These are phyloP conservation scores for Apolygus lucorum DNA, from an alignment of 1,140 invertebrate species.

Conservation along the genomic window DNA sequence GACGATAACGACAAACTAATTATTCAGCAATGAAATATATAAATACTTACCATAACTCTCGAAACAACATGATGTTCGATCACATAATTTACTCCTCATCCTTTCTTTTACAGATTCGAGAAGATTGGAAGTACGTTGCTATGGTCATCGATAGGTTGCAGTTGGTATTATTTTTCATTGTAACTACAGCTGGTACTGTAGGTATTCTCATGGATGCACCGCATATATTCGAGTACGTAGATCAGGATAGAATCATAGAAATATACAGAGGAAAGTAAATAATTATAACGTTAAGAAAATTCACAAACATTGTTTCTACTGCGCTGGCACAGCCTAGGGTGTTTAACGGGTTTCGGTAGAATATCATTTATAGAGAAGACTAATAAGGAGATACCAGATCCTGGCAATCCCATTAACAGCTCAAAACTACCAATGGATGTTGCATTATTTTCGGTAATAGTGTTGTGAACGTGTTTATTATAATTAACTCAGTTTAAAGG, in stretches of 20 bases:
- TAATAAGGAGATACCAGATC: too few species aligned
- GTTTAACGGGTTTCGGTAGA: not conserved
- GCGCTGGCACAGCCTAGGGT: not conserved
- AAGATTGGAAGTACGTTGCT: slow-evolving; percentile 99
- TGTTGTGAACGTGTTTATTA: too few species aligned
- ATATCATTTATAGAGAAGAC: not conserved
- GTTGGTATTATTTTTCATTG: slow-evolving; percentile 93
- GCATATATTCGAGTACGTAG: slow-evolving; percentile 97
- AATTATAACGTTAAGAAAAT: not conserved
- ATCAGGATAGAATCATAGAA: slow-evolving; percentile 93
- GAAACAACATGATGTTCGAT: too few species aligned
- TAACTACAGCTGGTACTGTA: slow-evolving; percentile 90
- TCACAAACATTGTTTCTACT: not conserved
- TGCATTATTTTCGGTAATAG: not conserved
- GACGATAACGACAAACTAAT: too few species aligned
- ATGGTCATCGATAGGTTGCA: slow-evolving; percentile 98
- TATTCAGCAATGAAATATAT: too few species aligned
- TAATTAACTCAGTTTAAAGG: too few species aligned
- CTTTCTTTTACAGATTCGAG: slow-evolving; percentile 64
- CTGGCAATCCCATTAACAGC: too few species aligned
- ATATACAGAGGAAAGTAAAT: slow-evolving; percentile 83
- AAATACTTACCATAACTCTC: too few species aligned
- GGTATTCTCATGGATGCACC: slow-evolving; percentile 98
- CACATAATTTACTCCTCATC: not conserved
- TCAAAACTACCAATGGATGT: too few species aligned